Evolutionary conservation across 2,797 vertebrate species (phyloP).

Genomic region (Acanthurus lineatus): DNA sequence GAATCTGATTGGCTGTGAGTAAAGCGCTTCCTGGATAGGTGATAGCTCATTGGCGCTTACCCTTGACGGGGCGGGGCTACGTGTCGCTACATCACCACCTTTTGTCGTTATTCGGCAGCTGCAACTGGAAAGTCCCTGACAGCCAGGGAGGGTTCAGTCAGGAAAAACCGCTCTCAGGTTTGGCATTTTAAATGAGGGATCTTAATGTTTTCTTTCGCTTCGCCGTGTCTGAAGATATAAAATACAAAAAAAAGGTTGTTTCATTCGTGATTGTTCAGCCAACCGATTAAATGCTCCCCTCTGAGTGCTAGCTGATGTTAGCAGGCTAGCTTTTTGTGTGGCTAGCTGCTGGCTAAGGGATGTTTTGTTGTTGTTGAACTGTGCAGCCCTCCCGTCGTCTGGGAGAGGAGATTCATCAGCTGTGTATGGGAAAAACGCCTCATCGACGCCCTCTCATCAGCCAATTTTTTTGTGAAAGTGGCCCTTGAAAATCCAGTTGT

Average conservation of each 20-base stretch:
- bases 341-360: conserved; percentile 78
- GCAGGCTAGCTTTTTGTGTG: conserved; percentile 85
- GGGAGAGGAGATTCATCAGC: conserved; percentile 64
- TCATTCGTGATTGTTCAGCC: neutral
- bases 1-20: conserved; percentile 64
- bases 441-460: conserved; percentile 26
- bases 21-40: conserved; percentile 28
- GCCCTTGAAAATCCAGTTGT: conserved; percentile 26
- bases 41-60: conserved; percentile 55
- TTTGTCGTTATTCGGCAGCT: conserved; percentile 70
- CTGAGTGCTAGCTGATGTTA: conserved; percentile 67
- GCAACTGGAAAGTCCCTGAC: conserved; percentile 78
- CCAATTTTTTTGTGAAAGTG: conserved; percentile 40
- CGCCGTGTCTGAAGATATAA: neutral
- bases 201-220: neutral
- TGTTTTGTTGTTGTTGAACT: conserved; percentile 84
- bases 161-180: conserved; percentile 23
- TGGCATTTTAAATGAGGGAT: conserved; percentile 25
- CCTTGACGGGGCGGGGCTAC: conserved; percentile 57
- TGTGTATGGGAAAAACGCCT: conserved; percentile 61
- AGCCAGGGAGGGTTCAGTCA: conserved; percentile 36
- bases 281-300: conserved; percentile 33
- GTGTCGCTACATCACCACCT: conserved; percentile 69
- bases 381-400: conserved; percentile 72
- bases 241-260: neutral